Base-by-base conservation (phyloP, 2,113 vertebrate species). In the Salvelinus fontinalis region DNA sequence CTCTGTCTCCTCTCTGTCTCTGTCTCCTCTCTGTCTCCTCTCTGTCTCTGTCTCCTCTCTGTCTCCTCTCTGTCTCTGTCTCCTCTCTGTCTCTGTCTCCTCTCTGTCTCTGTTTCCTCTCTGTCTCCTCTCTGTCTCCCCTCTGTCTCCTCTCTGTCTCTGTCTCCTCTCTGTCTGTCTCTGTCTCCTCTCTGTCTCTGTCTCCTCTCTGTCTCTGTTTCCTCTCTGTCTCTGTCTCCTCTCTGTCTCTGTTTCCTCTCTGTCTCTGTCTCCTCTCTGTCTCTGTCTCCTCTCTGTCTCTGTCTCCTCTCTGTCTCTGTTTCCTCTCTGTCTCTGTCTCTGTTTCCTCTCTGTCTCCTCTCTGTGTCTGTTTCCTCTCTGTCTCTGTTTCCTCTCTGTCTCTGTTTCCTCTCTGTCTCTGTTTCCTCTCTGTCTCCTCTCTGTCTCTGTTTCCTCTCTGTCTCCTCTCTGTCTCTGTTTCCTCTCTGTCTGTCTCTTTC, bases 241-340 rank as follows among this genome's bases (percentile, higher is more conserved):
- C 20, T 62, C 14, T 60, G 54, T 20, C 7, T 57, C 26, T 67
- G 57, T 69, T 8, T 62, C 14, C 66, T 67, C 2, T 67, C 27
- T 67, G 57, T 70, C 8, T 62, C 14, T 60, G 54, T 64, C 14
- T 73, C 57, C 27, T 64, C 27, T 64, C 27, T 74, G 60, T 71
- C 9, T 64, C 16, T 62, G 54, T n/a, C 1, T 59, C 24, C 26
- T 31, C 29, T 29, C 29, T 29, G 29, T 67, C 3, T 68, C 27
- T 68, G 59, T 70, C 3, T 64, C 16, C 67, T 68, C 3, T 39
- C 27, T 68, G n/a, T 70, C 20, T 62, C 14, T 34, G 51, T 44
- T 6, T 74, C 31, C 27, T 64, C 27, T 64, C 27, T 74, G 60
- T 70, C 5, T 31, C 31, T 3, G 27, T 70, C 8, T 62, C 14